These are phyloP conservation scores for Trichonephila clavata DNA, from an alignment of 1,140 invertebrate genomes.

Conservation along the genomic window DNA sequence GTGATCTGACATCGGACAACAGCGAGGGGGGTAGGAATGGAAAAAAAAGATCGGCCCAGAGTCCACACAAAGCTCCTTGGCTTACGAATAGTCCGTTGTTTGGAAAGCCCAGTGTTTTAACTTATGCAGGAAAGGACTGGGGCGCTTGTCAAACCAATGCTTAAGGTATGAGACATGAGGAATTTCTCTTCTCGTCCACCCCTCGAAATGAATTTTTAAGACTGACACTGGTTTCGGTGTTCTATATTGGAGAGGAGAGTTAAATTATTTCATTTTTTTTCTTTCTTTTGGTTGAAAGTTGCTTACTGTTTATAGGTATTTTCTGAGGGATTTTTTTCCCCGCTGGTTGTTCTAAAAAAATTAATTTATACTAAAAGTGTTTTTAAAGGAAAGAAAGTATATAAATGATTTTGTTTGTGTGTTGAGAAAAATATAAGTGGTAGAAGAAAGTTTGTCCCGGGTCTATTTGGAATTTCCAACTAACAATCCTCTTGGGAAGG, in stretches of 20 bases:
- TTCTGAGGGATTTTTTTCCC: no score
- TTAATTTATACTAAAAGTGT: no score
- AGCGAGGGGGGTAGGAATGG: neutral
- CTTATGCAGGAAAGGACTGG: constrained; percentile 44
- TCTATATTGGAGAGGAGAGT: neutral
- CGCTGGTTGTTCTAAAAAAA: no score
- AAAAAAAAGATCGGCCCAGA: constrained; percentile 33
- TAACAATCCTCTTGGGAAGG: no score
- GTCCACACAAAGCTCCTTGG: constrained; percentile 47
- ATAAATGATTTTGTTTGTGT: no score
- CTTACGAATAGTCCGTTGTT: constrained; percentile 38
- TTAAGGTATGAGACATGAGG: constrained; percentile 41
- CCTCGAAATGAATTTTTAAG: constrained; percentile 54
- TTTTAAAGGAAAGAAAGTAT: no score
- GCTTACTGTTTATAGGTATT: no score
- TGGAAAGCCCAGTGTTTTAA: constrained; percentile 38
- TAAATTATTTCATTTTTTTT: neutral
- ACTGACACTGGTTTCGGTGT: neutral
- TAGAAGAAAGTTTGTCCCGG: no score
- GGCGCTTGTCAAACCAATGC: neutral
- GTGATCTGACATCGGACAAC: constrained; percentile 71
- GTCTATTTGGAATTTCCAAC: no score
- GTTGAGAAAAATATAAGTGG: no score
- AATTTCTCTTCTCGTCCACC: constrained; percentile 25
- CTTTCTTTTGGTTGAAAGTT: no score